Evolutionary conservation across 2,888 invertebrate genomes (phyloP), one percentile per base, ranked within the genome.

Genomic region (Hypomecis atomaria): DNA sequence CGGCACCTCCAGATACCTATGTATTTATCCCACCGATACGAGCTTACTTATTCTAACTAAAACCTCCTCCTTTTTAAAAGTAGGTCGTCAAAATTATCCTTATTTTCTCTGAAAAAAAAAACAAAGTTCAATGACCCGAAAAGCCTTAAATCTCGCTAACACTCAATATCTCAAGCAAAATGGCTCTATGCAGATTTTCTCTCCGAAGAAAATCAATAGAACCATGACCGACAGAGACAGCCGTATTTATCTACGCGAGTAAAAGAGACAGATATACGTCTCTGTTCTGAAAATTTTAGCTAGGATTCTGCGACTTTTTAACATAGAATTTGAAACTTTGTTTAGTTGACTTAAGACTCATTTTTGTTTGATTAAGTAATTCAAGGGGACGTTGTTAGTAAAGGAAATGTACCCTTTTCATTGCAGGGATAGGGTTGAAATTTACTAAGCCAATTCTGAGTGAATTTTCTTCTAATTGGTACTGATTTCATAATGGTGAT

Each of bases 121-220:
- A 59, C 58, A 40, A 44, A 58, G 65, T 36, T 65, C 65, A 54
- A 38, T 43, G 65, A 11, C 53, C 65, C 44, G 40, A 0, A 5
- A 59, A 56, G 53, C 48, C 44, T 47, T 68, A 69, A 65, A 70
- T 70, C 71, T 61, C 44, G 40, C 10, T 52, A 67, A 62, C 55
- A 58, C 62, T 44, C 58, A 54, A 68, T 54, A 71, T 71, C 62
- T 61, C 63, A 45, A 58, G 55, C 47, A 52, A 65, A 72, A 70
- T 71, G 69, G 71, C 70, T 67, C 47, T 73, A 74, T 74, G 74
- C 73, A 73, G 71, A 74, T 71, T 71, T 66, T 34, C 65, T 67
- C 70, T 67, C 63, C 62, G 57, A n/a, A 65, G 73, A 73, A 75
- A 73, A 75, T 73, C 73, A 73, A 73, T 73, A 75, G 54, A 48